Conservation (phyloP, 2,888 invertebrate genomes). For the Microplitis deprimator region DNA sequence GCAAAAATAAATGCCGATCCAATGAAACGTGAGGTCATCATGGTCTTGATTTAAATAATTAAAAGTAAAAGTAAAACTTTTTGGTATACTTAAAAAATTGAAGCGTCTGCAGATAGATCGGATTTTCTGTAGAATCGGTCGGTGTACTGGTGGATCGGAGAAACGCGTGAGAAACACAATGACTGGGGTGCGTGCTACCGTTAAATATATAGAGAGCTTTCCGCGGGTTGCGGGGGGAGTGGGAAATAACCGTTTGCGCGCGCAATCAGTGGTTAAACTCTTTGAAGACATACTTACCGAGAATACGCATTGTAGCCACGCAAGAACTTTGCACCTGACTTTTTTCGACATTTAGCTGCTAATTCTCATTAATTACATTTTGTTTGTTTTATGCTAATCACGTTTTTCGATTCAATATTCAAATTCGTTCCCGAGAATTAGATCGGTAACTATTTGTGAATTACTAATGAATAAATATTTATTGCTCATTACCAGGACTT, state of each 20-base stretch:
- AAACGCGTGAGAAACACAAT: slow-evolving; percentile 53
- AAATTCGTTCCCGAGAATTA: neutral
- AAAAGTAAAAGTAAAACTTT: neutral
- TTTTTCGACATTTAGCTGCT: slow-evolving; percentile 9
- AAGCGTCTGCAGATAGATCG: neutral
- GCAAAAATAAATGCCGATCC: slow-evolving; percentile 45
- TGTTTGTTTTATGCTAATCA: slow-evolving; percentile 8
- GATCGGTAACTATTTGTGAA: neutral
- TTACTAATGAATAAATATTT: too few relatives aligned
- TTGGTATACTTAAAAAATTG: neutral
- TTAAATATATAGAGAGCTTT: slow-evolving; percentile 60
- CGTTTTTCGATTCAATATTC: neutral
- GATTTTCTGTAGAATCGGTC: neutral
- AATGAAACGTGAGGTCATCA: slow-evolving; percentile 41
- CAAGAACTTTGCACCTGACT: slow-evolving; percentile 13
- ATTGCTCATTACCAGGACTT: too few relatives aligned
- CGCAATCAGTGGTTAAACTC: slow-evolving; percentile 35
- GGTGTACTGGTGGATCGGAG: slow-evolving; percentile 38
- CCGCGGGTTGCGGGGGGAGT: slow-evolving; percentile 43
- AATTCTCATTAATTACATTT: neutral
- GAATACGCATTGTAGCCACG: slow-evolving; percentile 5
- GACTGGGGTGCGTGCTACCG: slow-evolving; percentile 55
- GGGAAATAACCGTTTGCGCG: slow-evolving; percentile 52
- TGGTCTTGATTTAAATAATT: slow-evolving; percentile 28
- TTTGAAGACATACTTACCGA: slow-evolving; percentile 31